Evolutionary conservation across 2,113 vertebrate genomes (phyloP).

Genomic region (Ptyas mucosa): DNA sequence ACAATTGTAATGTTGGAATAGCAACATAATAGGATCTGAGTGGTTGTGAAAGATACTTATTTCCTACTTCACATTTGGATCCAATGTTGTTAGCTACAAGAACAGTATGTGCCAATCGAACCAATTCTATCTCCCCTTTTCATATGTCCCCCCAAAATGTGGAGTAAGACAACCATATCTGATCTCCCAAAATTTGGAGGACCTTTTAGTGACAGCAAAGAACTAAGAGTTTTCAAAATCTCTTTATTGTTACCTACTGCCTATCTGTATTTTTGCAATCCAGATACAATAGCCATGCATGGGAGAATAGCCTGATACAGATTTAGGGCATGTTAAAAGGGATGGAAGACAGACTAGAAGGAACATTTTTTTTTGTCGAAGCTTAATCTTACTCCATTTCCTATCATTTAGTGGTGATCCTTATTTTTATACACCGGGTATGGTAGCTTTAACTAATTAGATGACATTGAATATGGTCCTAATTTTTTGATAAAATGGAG

Average conservation of each 20-base stretch:
- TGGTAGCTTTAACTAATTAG: neutral
- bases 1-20: neutral
- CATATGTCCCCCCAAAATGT: neutral
- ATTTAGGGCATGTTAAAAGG: neutral
- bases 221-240: neutral
- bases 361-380: neutral
- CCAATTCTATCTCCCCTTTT: neutral
- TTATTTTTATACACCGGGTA: neutral
- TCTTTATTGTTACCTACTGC: neutral
- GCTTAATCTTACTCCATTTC: neutral
- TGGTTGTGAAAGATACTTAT: neutral
- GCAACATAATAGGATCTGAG: conserved; percentile 12
- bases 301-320: neutral
- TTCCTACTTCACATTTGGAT: neutral
- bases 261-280: neutral
- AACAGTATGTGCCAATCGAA: neutral
- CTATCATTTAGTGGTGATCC: neutral
- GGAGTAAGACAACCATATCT: neutral
- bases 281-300: neutral
- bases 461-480: neutral
- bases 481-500: neutral
- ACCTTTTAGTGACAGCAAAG: neutral
- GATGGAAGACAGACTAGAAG: neutral
- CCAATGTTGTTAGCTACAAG: neutral
- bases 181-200: neutral